Conservation (phyloP, 2,113 vertebrate species). For the Psittacus erithacus region DNA sequence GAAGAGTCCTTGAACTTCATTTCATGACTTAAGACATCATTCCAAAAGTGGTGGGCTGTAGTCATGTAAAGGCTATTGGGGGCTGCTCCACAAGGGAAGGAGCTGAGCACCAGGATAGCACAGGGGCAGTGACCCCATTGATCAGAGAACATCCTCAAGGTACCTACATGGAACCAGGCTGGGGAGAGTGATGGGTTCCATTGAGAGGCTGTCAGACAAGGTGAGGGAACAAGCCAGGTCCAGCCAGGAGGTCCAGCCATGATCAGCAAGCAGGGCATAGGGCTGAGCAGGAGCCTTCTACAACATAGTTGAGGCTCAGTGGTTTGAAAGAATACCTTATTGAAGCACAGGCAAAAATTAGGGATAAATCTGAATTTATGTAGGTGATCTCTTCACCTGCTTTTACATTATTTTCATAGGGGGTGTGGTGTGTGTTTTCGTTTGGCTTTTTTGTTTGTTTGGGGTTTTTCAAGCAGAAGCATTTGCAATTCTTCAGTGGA, state of each 20-base stretch:
- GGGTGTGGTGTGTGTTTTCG: not conserved
- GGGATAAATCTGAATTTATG: not conserved
- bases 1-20: not conserved
- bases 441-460: accelerated
- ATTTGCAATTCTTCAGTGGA: not conserved
- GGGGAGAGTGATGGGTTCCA: not conserved
- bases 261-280: not conserved
- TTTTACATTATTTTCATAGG: not conserved
- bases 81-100: not conserved
- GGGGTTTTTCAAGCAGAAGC: not conserved
- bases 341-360: not conserved
- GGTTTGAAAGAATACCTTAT: not conserved
- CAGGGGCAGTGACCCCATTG: not conserved
- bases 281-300: not conserved
- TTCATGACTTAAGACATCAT: not conserved
- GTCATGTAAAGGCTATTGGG: not conserved
- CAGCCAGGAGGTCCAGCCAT: not conserved
- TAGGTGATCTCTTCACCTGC: not conserved
- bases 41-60: not conserved
- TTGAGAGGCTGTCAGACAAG: not conserved
- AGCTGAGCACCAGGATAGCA: not conserved
- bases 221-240: not conserved
- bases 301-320: not conserved
- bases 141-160: not conserved
- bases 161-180: accelerated